Conservation (phyloP, 2,888 invertebrate genomes). For the Microplitis deprimator region DNA sequence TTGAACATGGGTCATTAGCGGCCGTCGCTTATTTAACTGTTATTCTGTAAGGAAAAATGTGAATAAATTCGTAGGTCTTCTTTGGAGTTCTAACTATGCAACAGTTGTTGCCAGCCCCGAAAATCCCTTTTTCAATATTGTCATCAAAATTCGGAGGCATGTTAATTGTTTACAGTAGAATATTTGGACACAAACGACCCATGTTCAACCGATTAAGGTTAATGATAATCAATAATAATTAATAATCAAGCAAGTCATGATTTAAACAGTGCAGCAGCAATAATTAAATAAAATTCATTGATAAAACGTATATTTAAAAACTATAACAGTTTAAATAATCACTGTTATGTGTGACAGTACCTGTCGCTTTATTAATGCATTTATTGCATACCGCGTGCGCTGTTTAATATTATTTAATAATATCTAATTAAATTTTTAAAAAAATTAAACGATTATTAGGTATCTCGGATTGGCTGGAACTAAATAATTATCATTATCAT, state of each 20-base stretch:
- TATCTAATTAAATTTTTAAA: not conserved
- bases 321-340: slow-evolving; percentile 46
- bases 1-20: too few relatives aligned
- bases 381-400: slow-evolving; percentile 10
- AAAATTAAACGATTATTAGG: not conserved
- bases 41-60: too few relatives aligned
- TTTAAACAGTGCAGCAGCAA: slow-evolving; percentile 57
- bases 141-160: too few relatives aligned
- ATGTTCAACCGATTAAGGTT: not conserved
- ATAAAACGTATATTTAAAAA: not conserved
- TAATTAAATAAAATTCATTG: slow-evolving; percentile 44
- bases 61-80: too few relatives aligned
- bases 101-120: too few relatives aligned
- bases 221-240: slow-evolving; percentile 41
- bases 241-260: slow-evolving; percentile 37
- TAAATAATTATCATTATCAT: slow-evolving; percentile 1
- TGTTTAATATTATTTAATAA: not conserved
- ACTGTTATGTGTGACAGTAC: slow-evolving; percentile 57
- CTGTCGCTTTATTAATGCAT: slow-evolving; percentile 46
- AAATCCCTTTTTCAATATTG: too few relatives aligned
- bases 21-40: too few relatives aligned
- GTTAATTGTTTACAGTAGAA: too few relatives aligned
- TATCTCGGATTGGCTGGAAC: not conserved
- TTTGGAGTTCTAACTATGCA: too few relatives aligned
- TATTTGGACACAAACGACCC: too few relatives aligned